These are phyloP conservation scores for Serilophus lunatus DNA, from an alignment of 2,113 vertebrate genomes.

Conservation along the genomic window DNA sequence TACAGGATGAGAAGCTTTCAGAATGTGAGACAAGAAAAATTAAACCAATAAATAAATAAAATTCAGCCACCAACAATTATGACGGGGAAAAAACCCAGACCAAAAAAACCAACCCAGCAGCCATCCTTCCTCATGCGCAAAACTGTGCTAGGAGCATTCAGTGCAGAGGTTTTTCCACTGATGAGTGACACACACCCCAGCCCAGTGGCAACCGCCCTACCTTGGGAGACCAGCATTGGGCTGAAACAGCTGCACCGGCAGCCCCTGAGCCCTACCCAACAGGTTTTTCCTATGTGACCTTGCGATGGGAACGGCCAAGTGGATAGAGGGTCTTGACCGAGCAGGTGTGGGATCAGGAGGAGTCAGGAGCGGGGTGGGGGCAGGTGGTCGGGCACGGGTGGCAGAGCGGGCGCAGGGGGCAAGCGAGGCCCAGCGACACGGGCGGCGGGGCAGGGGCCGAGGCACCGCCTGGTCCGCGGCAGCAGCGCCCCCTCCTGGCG, in stretches of 20 bases:
- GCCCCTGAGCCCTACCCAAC: neutral
- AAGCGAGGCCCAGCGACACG: neutral
- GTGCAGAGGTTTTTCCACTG: neutral
- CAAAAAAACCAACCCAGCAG: fast-evolving
- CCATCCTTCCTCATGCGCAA: neutral
- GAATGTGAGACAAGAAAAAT: neutral
- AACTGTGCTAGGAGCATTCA: fast-evolving
- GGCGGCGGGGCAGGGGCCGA: neutral
- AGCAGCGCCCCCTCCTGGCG: too few species aligned
- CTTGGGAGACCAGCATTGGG: neutral
- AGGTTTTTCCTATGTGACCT: neutral
- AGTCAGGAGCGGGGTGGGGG: neutral
- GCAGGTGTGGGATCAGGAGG: neutral
- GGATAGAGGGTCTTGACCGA: neutral
- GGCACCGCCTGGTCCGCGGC: slow-evolving; percentile 23
- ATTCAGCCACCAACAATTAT: neutral
- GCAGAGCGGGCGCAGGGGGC: neutral
- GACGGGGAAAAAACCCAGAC: fast-evolving
- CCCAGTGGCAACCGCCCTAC: too few species aligned
- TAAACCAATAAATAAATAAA: neutral
- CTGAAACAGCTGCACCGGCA: neutral
- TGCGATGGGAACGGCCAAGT: neutral
- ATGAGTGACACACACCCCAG: neutral
- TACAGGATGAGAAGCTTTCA: neutral
- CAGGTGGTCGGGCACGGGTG: too few species aligned